Base-by-base conservation (phyloP, 2,113 vertebrate genomes). In the Abramis brama region DNA sequence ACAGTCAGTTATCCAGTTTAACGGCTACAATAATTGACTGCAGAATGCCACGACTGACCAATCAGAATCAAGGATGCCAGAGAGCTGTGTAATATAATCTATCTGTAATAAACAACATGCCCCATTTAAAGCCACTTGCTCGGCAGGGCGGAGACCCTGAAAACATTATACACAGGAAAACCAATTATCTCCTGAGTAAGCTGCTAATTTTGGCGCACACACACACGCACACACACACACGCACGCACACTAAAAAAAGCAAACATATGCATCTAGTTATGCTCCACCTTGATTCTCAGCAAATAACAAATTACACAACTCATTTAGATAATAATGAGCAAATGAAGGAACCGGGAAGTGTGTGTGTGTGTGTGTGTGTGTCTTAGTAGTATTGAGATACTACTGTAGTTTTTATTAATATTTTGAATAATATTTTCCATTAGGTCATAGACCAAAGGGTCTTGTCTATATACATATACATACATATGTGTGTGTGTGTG, bases 271-370 rank as follows among this genome's bases (percentile, higher is more conserved):
- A 68, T n/a, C 64, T 74, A 75, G 57, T 82, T 78, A 62, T n/a
- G 5, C 6, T 76, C 55, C 33, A 55, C 79, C 50, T 82, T 43
- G 36, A 62, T 25, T 59, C 39, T 43, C 36, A 76, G 74, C 15
- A 68, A 64, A 85, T 2, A 59, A 21, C 60, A 86, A 83, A 79
- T 77, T 84, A 87, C 77, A 76, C 73, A 87, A 62, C 68, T 82
- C 23, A 84, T 79, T 87, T 82, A 27, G 78, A 86, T 30, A 62
- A 76, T 89, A 85, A 88, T 60, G 75, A 80, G 74, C 68, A 11
- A 39, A 81, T 43, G 36, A 55, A 71, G 33, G 79, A 66, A 81
- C 76, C 39, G 84, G 45, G 57, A 74, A 55, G 80, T 7, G 79
- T 36, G 39, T 4, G 33, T 33, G 33, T 33, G 27, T 30, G 27